Percentiles rank a stretch among this genome's conserved stretches.
Conservation (phyloP, 2,113 vertebrate genomes). For the Cathartes aura region DNA sequence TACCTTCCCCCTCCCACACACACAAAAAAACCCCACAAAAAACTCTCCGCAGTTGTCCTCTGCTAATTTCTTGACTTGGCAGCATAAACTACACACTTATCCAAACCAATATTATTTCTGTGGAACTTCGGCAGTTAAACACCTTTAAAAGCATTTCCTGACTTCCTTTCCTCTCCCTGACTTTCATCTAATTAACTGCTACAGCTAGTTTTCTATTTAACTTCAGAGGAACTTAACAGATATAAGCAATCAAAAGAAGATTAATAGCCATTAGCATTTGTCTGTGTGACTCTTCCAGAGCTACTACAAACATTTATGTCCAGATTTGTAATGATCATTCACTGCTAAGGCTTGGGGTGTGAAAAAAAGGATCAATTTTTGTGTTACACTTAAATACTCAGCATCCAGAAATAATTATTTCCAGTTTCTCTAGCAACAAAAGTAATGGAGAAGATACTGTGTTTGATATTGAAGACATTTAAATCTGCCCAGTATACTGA, state of each 20-base stretch:
- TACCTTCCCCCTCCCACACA: rapidly evolving
- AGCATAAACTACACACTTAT: neutral
- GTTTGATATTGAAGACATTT: neutral
- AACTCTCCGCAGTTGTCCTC: neutral
- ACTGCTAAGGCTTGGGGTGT: neutral
- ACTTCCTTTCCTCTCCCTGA: neutral
- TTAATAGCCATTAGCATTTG: neutral
- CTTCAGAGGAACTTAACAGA: slow-evolving; percentile 7
- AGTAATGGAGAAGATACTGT: neutral
- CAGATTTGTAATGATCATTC: slow-evolving; percentile 16
- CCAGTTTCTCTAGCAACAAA: neutral
- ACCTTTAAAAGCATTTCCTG: neutral
- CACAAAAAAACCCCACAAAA: neutral
- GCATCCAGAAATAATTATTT: slow-evolving; percentile 32
- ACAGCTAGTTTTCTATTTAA: neutral
- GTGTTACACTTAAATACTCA: neutral
- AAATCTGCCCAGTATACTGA: neutral
- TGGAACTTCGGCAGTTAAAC: neutral
- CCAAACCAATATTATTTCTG: neutral
- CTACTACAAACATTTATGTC: slow-evolving; percentile 43
- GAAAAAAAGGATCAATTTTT: neutral
- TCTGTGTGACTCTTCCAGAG: neutral
- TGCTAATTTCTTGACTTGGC: neutral
- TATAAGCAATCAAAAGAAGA: neutral
- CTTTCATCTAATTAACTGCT: neutral